Evolutionary conservation across 2,113 vertebrate species (phyloP), one percentile per base, ranked within the genome.

Genomic region (Notechis scutatus): DNA sequence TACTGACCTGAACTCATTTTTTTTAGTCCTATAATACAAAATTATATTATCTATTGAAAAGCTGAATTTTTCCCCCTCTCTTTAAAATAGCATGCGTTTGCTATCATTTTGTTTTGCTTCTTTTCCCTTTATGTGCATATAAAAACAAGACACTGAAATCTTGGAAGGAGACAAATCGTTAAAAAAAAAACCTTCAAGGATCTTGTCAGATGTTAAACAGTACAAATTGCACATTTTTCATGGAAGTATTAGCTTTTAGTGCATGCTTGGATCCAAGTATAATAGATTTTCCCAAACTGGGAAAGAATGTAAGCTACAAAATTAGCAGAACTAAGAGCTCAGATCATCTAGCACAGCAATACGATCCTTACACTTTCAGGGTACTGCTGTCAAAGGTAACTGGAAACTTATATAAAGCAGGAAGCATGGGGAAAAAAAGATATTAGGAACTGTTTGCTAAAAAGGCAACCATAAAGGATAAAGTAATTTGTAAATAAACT

Each of bases 171-270:
- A 96, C 0, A 96, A 95, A 97, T 96, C 96, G 96, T 98, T 97
- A 98, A 98, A 97, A 97, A 59, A 96, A 94, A 64, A 64, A 0
- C 0, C 97, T 98, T 97, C 95, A 97, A 97, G 96, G 97, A 97
- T 97, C 97, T 97, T 95, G 95, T 98, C 97, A 97, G 96, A 97
- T 96, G 96, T 96, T 97, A 97, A 97, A 97, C 97, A 98, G 97
- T 97, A 97, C 97, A 97, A 98, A 98, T 96, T 97, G 93, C 96
- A 97, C 97, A 98, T 98, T 98, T 97, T 98, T 97, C 95, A 96
- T 97, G 96, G 96, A 97, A 97, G 97, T 97, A 98, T 97, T 97
- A 97, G 96, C 93, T 96, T 97, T 97, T 97, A 96, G 96, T 97
- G 95, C 95, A 95, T 97, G 97, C 96, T 96, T 97, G 96, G 95